Conservation (phyloP, 2,113 vertebrate species). For the Saimiri boliviensis region DNA sequence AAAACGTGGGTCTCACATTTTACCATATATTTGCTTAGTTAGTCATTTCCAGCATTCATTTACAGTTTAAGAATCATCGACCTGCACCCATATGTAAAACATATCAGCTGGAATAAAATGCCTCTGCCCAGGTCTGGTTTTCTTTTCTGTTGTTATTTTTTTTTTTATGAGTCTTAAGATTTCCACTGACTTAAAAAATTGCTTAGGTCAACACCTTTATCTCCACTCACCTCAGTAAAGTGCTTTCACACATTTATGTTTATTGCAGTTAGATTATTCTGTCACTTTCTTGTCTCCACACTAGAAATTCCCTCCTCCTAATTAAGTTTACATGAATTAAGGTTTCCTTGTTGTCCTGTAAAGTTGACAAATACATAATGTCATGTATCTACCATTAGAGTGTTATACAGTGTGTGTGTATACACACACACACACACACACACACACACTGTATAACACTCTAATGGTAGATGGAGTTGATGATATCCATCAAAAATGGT, state of each 20-base stretch:
- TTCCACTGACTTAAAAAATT: neutral
- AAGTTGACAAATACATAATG: neutral
- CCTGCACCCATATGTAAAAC: neutral
- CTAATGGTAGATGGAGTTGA: too few species aligned
- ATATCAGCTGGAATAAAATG: neutral
- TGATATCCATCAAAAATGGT: too few species aligned
- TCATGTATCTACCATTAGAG: neutral
- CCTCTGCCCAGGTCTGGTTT: neutral
- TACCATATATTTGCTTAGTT: neutral
- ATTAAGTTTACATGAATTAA: neutral
- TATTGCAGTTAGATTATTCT: neutral
- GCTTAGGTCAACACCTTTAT: neutral
- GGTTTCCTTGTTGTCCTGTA: neutral
- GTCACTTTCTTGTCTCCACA: neutral
- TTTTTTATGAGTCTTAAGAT: neutral
- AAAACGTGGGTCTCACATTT: too few species aligned
- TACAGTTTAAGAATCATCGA: neutral
- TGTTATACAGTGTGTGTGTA: neutral
- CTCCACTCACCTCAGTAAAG: neutral
- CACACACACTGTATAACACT: too few species aligned
- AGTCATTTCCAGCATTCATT: neutral
- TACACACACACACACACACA: too few species aligned
- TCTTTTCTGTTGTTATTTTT: neutral
- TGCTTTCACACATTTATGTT: neutral
- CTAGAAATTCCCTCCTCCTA: neutral